Evolutionary conservation across 2,888 invertebrate genomes (phyloP), one percentile per base, ranked within the genome.

Genomic region (Lacanobia wlatinum): DNA sequence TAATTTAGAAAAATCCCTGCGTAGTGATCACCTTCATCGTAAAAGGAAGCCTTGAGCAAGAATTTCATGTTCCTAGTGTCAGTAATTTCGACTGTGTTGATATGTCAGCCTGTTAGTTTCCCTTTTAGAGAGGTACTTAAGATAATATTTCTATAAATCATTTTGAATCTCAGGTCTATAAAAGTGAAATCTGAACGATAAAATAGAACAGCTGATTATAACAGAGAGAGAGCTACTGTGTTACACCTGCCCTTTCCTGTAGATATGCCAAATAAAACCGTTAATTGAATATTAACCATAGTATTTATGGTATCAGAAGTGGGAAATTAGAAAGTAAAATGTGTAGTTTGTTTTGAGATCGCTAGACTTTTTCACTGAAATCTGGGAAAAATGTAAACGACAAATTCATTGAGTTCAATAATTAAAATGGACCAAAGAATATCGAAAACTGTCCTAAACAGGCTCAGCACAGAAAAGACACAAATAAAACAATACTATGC

Each of bases 281-380:
- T 78, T 52, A 78, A 72, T 64, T 73, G 34, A 72, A 71, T 71
- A 60, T 34, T 61, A 67, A 56, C 9, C 23, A 34, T 58, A 65
- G 40, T 28, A 64, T 64, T 61, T 56, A 52, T 50, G 28, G 14
- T n/a, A 61, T 60, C 40, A n/a, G 16, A 40, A 40, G 2, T 40
- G 16, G 52, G 28, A 40, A 34, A 46, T 28, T 66, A 14, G 53
- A 69, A 63, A 43, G 21, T 7, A n/a, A 46, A 68, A 53, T 43
- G 5, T 53, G 5, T n/a, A n/a, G n/a, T 50, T 16, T 10, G 9
- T 43, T 43, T 14, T 12, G 14, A 43, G 4, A 2, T 43, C 1
- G 43, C 12, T 43, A 43, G 43, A 4, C 12, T 43, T 43, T 43
- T 14, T 12, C 34, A 34, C 12, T 14, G 12, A 12, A 43, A 12